Evolutionary conservation across 2,113 vertebrate species (phyloP), one percentile per base, ranked within the genome.

Genomic region (Sylvia atricapilla): DNA sequence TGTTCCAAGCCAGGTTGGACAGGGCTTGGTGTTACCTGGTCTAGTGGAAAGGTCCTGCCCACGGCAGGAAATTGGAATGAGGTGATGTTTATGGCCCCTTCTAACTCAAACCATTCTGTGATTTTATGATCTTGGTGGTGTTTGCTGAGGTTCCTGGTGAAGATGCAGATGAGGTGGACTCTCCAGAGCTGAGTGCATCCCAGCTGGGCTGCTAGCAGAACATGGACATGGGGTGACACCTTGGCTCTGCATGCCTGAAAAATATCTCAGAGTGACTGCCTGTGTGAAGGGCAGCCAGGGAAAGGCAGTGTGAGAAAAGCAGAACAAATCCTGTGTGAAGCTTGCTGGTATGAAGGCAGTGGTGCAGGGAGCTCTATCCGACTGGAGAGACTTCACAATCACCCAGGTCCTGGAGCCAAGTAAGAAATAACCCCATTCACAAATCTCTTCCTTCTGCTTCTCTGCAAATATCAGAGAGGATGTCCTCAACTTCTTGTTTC

Each of bases 201-300:
- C 44, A 5, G 19, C 37, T 49, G 70, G 43, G 19, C 22, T 63
- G 0, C 33, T 19, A 33, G 39, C 13, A 25, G 12, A 52, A 23
- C 5, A 11, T 15, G 76, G 37, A 14, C 19, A 20, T 37, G 44
- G 18, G 2, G 11, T 53, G 33, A 66, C 60, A 46, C 22, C n/a
- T 23, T 33, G 70, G 25, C 17, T 75, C 68, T 73, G 13, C 4
- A 2, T 17, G 27, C 44, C 21, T 18, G 41, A 60, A 31, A 30
- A 62, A 16, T 33, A 25, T 2, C 72, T 58, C 1, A 1, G 27
- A 74, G 72, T 13, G 19, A 19, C 50, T 30, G 21, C 23, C 27
- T 4, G 0, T 4, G 50, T 41, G 47, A 77, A 66, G 33, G 49
- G 28, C 3, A 17, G 15, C 0, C 3, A 39, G 58, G 49, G 41